Percentiles rank a stretch among this genome's conserved stretches.
Conservation (phyloP, 2,113 vertebrate species). For the Dipodomys merriami region DNA sequence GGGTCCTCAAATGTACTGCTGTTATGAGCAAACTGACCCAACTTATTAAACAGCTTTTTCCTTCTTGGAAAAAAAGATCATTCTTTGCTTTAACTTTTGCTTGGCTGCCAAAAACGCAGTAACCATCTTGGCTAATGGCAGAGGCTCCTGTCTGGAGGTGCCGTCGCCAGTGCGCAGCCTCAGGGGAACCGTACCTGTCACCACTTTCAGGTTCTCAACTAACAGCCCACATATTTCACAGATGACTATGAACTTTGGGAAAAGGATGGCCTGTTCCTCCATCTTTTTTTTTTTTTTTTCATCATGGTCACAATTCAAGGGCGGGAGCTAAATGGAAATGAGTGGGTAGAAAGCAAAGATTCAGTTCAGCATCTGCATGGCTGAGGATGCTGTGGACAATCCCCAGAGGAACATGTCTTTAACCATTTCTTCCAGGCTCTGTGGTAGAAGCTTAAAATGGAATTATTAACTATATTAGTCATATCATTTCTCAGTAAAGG, state of each 20-base stretch:
- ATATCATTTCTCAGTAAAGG: neutral
- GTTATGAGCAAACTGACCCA: slow-evolving; percentile 83
- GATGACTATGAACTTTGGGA: neutral
- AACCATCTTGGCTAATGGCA: slow-evolving; percentile 62
- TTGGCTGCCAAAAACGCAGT: slow-evolving; percentile 80
- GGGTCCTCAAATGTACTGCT: slow-evolving; percentile 76
- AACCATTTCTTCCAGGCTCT: neutral
- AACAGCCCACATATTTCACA: neutral
- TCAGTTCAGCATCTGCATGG: no score
- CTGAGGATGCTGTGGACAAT: no score
- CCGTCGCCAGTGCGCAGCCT: neutral
- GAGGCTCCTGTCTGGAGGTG: slow-evolving; percentile 36
- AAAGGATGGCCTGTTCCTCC: neutral
- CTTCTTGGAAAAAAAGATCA: slow-evolving; percentile 77
- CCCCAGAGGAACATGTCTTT: no score
- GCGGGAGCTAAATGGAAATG: no score
- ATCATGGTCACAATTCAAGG: no score
- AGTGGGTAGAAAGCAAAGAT: no score
- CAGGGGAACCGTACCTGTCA: neutral
- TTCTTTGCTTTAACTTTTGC: slow-evolving; percentile 83
- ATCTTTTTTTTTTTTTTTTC: neutral
- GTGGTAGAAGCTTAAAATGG: neutral
- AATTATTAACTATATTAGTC: slow-evolving; percentile 1
- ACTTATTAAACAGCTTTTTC: slow-evolving; percentile 85
- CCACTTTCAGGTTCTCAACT: neutral